Base-by-base conservation (phyloP, 2,888 invertebrate species). In the Epinotia demarniana region DNA sequence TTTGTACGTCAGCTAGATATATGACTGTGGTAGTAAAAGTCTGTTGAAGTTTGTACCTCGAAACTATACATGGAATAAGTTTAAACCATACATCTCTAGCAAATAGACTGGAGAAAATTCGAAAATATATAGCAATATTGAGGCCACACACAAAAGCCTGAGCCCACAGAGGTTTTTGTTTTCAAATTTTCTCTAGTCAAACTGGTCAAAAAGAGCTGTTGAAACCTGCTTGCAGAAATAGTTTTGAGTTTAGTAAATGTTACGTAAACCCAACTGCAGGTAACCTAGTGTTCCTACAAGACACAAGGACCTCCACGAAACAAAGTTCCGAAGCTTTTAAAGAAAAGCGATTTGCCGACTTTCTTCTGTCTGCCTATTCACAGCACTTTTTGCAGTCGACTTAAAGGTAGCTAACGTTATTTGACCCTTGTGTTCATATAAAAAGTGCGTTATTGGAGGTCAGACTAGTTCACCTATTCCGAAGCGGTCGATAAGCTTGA, bases 261-360 rank as follows among this genome's bases (percentile, higher is more conserved):
- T 2, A 33, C 33, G 6, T 8, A 33, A 33, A 8, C 33, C 33
- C 33, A 33, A 33, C 33, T 33, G 33, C 6, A 33, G 27, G 23
- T 23, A 27, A 1, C 5, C 8, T 53, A 43, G 27, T 55, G 5
- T 19, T 55, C 5, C 16, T 23, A 53, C 39, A 55, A 57, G 43
- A 55, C 57, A 57, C 57, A n/a, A 72, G 23, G 46, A 53, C 23
- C 49, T 39, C 60, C 1, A 12, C 61, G 3, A 53, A 16, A 53
- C 19, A 19, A 33, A 60, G 61, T 62, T 68, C 12, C 16, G 27
- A 68, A 68, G 68, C 61, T 73, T 73, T 68, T 62, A 62, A 57
- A 39, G 61, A 68, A 62, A 73, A 67, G 13, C 68, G 61, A 73
- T 73, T 55, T 57, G 62, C 68, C 27, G 11, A 62, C 62, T 62